A percentile compares a stretch with the other conserved stretches of the same genome.
These are phyloP conservation scores for Chloroclysta siterata DNA, from an alignment of 2,888 invertebrate genomes.

Conservation along the genomic window DNA sequence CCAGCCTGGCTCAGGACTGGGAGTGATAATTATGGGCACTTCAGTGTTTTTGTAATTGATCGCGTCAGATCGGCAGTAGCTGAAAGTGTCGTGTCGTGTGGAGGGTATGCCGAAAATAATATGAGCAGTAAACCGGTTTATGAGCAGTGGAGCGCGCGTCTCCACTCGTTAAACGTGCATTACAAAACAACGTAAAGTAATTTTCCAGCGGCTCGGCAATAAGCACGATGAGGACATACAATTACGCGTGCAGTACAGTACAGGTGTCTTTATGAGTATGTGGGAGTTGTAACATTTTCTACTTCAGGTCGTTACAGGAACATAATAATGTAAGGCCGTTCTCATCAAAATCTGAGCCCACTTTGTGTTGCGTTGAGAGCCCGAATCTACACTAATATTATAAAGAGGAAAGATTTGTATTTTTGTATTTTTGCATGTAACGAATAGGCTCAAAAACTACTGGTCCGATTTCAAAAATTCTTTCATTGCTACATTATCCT, in stretches of 20 bases:
- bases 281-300: slow-evolving; percentile 3
- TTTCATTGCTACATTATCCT: too few relatives aligned
- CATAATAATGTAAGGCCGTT: neutral
- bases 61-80: too few relatives aligned
- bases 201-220: slow-evolving; percentile 13
- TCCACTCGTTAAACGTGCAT: slow-evolving; percentile 23
- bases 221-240: neutral
- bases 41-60: too few relatives aligned
- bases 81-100: neutral
- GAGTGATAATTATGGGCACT: too few relatives aligned
- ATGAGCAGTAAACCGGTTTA: slow-evolving; percentile 20
- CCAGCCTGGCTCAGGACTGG: too few relatives aligned
- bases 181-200: slow-evolving; percentile 23
- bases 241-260: neutral
- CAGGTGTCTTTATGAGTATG: slow-evolving; percentile 8
- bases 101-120: slow-evolving; percentile 7
- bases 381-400: too few relatives aligned
- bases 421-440: too few relatives aligned
- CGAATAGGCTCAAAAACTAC: too few relatives aligned
- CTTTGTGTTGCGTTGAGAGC: neutral
- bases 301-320: neutral
- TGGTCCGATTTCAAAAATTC: too few relatives aligned
- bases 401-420: too few relatives aligned
- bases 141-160: slow-evolving; percentile 12
- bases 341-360: neutral